These are phyloP conservation scores for Poeciliopsis occidentalis DNA, from an alignment of 2,113 vertebrate species.

Conservation along the genomic window DNA sequence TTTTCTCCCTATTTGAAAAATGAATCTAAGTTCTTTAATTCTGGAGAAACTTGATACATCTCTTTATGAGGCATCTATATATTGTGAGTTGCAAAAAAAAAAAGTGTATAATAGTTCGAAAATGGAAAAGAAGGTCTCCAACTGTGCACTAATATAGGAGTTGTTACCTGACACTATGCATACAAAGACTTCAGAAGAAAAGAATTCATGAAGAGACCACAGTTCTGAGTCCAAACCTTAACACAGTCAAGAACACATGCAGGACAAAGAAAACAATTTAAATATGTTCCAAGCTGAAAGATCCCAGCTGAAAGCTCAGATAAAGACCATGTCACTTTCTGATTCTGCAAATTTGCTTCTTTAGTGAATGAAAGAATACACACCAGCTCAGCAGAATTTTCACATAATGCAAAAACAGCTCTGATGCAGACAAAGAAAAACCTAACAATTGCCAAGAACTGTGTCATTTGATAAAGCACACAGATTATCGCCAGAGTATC, in stretches of 20 bases:
- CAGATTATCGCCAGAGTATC: constrained; percentile 26
- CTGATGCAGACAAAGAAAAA: background rate
- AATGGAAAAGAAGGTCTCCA: constrained; percentile 35
- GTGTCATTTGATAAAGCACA: constrained; percentile 13
- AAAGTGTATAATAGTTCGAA: background rate
- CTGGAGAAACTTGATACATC: too few relatives aligned
- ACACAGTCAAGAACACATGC: constrained; percentile 14
- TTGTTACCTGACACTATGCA: constrained; percentile 71
- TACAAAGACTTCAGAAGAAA: constrained; percentile 70
- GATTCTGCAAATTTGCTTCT: constrained; percentile 35
- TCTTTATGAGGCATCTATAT: constrained; percentile 37
- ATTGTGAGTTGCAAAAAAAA: constrained; percentile 9
- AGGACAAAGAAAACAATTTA: constrained; percentile 27
- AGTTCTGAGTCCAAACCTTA: constrained; percentile 35
- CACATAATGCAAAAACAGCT: constrained; percentile 13
- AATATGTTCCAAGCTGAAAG: constrained; percentile 42
- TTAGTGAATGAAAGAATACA: constrained; percentile 22
- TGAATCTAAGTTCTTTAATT: too few relatives aligned
- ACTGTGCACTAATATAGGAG: constrained; percentile 48
- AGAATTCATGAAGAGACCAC: constrained; percentile 62
- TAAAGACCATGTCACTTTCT: constrained; percentile 58
- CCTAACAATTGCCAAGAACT: constrained; percentile 14
- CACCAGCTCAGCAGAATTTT: constrained; percentile 39
- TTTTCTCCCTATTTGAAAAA: too few relatives aligned
- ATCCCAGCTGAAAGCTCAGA: constrained; percentile 47